Conservation (phyloP, 2,797 vertebrate species). For the Phyllotis vaccarum region DNA sequence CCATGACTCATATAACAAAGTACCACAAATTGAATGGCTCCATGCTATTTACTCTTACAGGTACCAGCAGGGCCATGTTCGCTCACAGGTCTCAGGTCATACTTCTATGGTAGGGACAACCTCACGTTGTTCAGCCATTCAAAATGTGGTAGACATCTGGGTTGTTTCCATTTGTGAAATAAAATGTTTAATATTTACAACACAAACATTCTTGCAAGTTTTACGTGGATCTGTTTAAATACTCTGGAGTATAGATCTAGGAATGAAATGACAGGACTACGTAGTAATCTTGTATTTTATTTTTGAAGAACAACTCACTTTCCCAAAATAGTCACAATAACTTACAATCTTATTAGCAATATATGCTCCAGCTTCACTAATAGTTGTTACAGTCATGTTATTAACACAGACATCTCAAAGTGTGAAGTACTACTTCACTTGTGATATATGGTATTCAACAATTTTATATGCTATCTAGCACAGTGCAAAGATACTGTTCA, state of each 20-base stretch:
- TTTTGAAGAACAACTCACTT: not conserved
- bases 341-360: not conserved
- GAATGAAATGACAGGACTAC: slow-evolving; percentile 5
- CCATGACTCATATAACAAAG: not conserved
- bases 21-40: not conserved
- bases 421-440: not conserved
- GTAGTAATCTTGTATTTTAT: slow-evolving; percentile 16
- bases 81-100: not conserved
- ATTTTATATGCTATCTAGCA: slow-evolving; percentile 10
- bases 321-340: not conserved
- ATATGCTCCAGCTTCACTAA: slow-evolving; percentile 11
- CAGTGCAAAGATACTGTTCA: not conserved
- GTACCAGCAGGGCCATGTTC: not conserved
- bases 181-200: not conserved
- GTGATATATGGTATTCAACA: not conserved
- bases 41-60: not conserved
- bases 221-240: not conserved
- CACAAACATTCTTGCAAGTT: not conserved
- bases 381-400: not conserved
- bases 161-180: slow-evolving; percentile 30
- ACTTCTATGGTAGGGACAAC: not conserved
- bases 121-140: slow-evolving; percentile 34
- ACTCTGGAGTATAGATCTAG: not conserved
- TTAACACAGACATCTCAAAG: not conserved
- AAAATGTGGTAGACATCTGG: not conserved